Percentiles rank a stretch among this genome's conserved stretches.
Conservation (phyloP, 2,797 vertebrate species). For the Helicolenus hilgendorfi region DNA sequence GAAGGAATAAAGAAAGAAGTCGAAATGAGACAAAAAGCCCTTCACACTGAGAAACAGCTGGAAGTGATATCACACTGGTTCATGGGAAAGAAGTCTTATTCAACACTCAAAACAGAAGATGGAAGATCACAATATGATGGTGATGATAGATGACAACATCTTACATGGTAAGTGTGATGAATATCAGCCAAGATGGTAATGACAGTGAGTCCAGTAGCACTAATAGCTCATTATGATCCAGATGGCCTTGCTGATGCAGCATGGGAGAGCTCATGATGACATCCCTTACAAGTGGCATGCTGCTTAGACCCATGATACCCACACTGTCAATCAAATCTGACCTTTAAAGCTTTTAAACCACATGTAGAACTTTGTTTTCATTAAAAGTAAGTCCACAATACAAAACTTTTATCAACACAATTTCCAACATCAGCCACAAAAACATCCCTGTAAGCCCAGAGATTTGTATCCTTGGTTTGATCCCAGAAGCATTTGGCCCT, state of each 20-base stretch:
- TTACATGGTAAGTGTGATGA: constrained; percentile 47
- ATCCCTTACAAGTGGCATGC: background rate
- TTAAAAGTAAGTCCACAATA: background rate
- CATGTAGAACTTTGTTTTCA: background rate
- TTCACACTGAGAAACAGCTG: background rate
- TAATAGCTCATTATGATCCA: constrained; percentile 58
- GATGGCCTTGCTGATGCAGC: constrained; percentile 49
- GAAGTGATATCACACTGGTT: background rate
- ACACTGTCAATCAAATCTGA: background rate
- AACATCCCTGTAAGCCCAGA: no score
- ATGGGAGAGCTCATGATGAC: constrained; percentile 20
- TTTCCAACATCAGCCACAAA: no score
- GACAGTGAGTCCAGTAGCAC: constrained; percentile 21
- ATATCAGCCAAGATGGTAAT: constrained; percentile 33
- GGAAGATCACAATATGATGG: background rate
- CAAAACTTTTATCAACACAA: no score
- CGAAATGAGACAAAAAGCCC: background rate
- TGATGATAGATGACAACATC: constrained; percentile 26
- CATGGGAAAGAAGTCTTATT: background rate
- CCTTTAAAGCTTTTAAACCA: background rate
- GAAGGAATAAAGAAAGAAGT: background rate
- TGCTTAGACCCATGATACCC: background rate
- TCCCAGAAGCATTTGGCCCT: no score
- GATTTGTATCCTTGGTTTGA: no score
- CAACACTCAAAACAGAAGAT: background rate